Evolutionary conservation across 1,140 invertebrate genomes (phyloP), one percentile per base, ranked within the genome.

Genomic region (Achroia grisella): DNA sequence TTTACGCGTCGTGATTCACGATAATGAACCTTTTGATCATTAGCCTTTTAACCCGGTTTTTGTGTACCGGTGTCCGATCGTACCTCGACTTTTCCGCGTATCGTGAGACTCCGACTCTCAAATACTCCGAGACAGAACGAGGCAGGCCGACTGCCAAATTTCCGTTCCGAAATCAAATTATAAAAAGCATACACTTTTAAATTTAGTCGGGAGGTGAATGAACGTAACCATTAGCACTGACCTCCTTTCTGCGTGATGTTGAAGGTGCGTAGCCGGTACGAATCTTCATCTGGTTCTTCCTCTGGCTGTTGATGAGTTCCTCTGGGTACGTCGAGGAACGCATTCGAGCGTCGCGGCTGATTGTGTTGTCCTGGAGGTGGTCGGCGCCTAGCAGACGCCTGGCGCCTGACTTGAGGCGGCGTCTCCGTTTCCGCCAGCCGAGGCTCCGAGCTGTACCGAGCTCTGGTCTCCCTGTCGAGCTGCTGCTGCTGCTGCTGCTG

Each of bases 171-270:
- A 53, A 44, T 60, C 57, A 55, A 63, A 67, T 66, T 48, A 63
- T 71, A 75, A 68, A 73, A 66, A 57, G 56, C 49, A 46, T 50
- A 44, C 45, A 58, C 52, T 57, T 68, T 68, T 73, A 75, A 64
- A 76, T 69, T 69, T 76, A 72, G 66, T 50, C 45, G 8, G 39
- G 61, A 66, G 71, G 71, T 80, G 66, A 84, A 82, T 63, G 77
- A 70, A 72, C 80, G 62, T 52, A 44, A 55, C 33, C 8, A 12
- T 15, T 71, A 69, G 68, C 70, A 84, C 86, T 89, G 81, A 89
- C 93, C 91, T 90, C 95, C 95, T 90, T 97, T 97, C 44, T 92
- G 90, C 37, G 94, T 96, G 62, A 94, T 91, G 79, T 93, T 95
- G 87, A 97, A 97, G 43, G 93, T 95, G 56, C 96, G 88, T 34